A percentile compares a stretch with the other conserved stretches of the same genome.
Evolutionary conservation across 2,113 vertebrate species (phyloP).

Genomic region (Silurus glanis): DNA sequence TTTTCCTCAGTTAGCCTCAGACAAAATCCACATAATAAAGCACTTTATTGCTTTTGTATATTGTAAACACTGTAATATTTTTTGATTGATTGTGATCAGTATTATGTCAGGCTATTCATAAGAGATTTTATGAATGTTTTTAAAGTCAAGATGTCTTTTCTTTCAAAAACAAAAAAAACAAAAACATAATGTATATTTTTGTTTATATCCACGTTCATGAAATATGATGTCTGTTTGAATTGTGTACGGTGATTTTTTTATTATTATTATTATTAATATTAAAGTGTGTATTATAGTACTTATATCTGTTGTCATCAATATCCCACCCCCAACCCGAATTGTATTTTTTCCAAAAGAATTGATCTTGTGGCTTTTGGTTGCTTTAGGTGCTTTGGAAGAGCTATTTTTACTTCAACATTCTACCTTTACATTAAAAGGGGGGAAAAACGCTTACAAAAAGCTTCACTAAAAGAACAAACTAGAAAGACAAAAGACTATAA

Average conservation of each 20-base stretch:
- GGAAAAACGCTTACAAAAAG: too few relatives aligned
- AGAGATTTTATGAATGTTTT: constrained; percentile 51
- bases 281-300: constrained; percentile 49
- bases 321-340: too few relatives aligned
- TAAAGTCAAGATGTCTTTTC: constrained; percentile 62
- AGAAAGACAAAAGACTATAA: too few relatives aligned
- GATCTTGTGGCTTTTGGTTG: neutral
- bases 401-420: too few relatives aligned
- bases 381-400: neutral
- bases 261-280: constrained; percentile 53
- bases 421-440: too few relatives aligned
- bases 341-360: neutral
- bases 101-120: constrained; percentile 64
- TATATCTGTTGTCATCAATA: neutral
- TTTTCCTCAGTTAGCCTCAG: neutral
- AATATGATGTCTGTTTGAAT: constrained; percentile 53
- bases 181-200: constrained; percentile 45
- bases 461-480: too few relatives aligned
- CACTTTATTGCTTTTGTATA: constrained; percentile 72
- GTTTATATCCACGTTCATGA: constrained; percentile 56
- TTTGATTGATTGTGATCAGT: constrained; percentile 71
- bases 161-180: constrained; percentile 55
- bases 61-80: constrained; percentile 49
- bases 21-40: constrained; percentile 52
- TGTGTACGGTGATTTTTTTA: constrained; percentile 60